Base-by-base conservation (phyloP, 2,797 vertebrate genomes). In the Leptoclinus maculatus region DNA sequence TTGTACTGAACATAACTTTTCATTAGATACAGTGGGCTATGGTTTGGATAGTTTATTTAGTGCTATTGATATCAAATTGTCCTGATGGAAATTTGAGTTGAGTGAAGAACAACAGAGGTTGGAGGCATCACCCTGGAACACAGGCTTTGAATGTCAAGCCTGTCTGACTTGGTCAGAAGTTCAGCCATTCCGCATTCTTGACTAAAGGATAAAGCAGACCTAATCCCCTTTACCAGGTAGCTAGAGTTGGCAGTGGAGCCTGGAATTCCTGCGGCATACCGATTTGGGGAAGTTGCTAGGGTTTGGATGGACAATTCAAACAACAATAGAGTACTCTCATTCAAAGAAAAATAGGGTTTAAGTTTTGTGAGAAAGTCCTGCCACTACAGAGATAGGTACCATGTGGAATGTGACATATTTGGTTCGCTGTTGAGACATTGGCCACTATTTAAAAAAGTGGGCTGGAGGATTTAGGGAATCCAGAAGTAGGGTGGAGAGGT, bases 181-280 rank as follows among this genome's bases (percentile, higher is more conserved):
- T 96, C 95, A 95, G 93, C 93, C 94, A 78, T 96, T 96, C 93
- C 91, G 94, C 95, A 97, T 96, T 95, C 95, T 96, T 96, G 95
- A 95, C 94, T 94, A 92, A 89, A 91, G 95, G 95, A 96, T 96
- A 96, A 96, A 97, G 95, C 94, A 92, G 87, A 81, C 84, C 92
- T 97, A 97, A 97, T 97, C 97, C 95, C 93, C 93, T 96, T 95
- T 95, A 96, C 95, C 93, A 95, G 95, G 95, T 96, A 96, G 95
- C 91, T 83, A 12, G 87, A 94, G 93, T 93, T 95, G 84, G 93
- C 95, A 94, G 94, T 91, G 92, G 92, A 93, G 94, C 92, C 93
- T 92, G 90, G 94, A 95, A 95, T 97, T 96, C 95, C 95, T 95
- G 88, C 83, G 88, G 95, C 97, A 97, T 95, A 95, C 96, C 93